Evolutionary conservation across 2,888 invertebrate species (phyloP), one percentile per base, ranked within the genome.

Genomic region (Myopa testacea): DNA sequence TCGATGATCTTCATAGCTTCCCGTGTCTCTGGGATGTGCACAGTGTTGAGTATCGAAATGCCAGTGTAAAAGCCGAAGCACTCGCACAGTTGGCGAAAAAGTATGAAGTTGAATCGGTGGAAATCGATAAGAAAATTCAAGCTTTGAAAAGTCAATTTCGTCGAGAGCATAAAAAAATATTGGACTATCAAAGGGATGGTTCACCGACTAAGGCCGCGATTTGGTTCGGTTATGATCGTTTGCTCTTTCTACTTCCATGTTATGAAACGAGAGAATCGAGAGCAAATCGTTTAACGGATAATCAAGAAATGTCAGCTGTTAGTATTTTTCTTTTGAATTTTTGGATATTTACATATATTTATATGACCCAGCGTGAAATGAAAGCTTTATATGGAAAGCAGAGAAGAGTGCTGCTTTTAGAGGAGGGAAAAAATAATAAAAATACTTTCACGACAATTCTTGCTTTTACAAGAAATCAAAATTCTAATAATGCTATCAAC

Each of bases 71-170:
- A 62, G 19, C 62, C 26, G 62, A 62, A 10, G 62, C 62, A 8
- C 26, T 62, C 26, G 62, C 62, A 4, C 62, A 26, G 34, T 62
- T 62, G 26, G 62, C 62, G 34, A 62, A 26, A 4, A 62, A 62
- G 5, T 62, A 62, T 26, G 62, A 26, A 19, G 62, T 62, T 8
- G 62, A 62, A 1, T 26, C 62, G 7, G 34, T 62, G 19, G 62
- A 62, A 34, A 62, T 62, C n/a, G 62, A 62, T 26, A 62, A 62
- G 34, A 62, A 62, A 62, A 62, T 62, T 62, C 62, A 62, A 8
- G 62, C 62, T 26, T 26, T 62, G 34, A 62, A 62, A 26, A 62
- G 62, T 6, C 62, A 62, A 8, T 62, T 62, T 26, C 62, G 62
- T 12, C 62, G 62, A 26, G 62, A 62, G 34, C 62, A 62, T n/a